These are phyloP conservation scores for Phrynocephalus vlangalii DNA, from an alignment of 2,797 vertebrate species.

Conservation along the genomic window DNA sequence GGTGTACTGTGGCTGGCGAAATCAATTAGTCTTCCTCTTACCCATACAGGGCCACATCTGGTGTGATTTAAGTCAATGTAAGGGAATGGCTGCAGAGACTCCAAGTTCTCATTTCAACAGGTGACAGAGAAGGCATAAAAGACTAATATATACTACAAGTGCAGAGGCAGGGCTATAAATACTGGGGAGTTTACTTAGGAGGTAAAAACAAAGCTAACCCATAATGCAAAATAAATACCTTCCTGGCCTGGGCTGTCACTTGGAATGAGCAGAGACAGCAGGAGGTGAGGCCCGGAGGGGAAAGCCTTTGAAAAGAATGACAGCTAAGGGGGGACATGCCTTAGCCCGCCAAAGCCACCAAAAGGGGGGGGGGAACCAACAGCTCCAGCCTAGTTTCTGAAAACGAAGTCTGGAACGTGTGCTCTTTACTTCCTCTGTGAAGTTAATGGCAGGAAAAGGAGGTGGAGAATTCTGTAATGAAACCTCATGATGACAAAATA, in stretches of 20 bases:
- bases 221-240: conserved; percentile 73
- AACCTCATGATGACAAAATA: not conserved
- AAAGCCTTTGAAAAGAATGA: not conserved
- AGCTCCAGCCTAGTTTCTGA: not conserved
- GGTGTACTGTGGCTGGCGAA: conserved; percentile 84
- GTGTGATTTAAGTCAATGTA: conserved; percentile 87
- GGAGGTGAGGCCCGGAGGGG: not conserved
- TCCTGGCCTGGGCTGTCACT: conserved; percentile 61
- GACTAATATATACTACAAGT: conserved; percentile 78
- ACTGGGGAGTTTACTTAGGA: conserved; percentile 68
- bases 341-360: not conserved
- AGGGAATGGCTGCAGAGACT: conserved; percentile 75
- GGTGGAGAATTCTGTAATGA: not conserved
- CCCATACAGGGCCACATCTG: conserved; percentile 88
- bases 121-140: conserved; percentile 84
- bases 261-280: conserved; percentile 42
- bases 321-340: not conserved
- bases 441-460: conserved; percentile 25
- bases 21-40: conserved; percentile 88
- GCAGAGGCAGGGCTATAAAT: conserved; percentile 72
- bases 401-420: not conserved
- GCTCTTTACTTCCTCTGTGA: not conserved
- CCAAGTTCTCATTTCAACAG: conserved; percentile 85
- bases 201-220: conserved; percentile 71
- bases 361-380: not conserved